These are phyloP conservation scores for Alces alces DNA, from an alignment of 2,113 vertebrate species.

Conservation along the genomic window DNA sequence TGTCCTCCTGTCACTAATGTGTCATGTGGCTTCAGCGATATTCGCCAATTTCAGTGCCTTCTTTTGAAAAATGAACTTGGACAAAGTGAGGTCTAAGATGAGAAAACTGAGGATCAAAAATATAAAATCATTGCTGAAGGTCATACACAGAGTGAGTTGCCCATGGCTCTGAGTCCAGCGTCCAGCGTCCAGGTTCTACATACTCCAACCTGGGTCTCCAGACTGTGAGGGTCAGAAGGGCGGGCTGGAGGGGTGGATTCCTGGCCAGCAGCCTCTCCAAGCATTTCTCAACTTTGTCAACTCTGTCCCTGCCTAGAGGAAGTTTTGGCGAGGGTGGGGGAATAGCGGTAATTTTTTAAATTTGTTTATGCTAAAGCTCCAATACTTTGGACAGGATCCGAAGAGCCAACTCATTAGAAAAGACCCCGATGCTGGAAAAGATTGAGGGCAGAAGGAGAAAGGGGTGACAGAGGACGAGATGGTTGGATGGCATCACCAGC, in stretches of 20 bases:
- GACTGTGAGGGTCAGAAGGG: accelerated
- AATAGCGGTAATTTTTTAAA: neutral
- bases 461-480: neutral
- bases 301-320: neutral
- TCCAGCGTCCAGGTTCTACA: accelerated
- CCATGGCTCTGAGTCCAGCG: accelerated
- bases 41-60: neutral
- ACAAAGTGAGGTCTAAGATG: neutral
- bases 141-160: accelerated
- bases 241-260: accelerated
- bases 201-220: neutral
- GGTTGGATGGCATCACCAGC: neutral
- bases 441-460: neutral
- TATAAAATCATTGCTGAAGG: neutral
- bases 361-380: neutral
- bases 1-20: neutral
- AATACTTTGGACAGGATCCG: neutral
- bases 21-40: neutral
- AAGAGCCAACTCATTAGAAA: neutral
- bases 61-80: neutral
- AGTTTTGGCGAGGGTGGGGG: neutral
- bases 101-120: neutral
- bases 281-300: neutral
- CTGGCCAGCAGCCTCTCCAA: neutral
- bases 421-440: neutral